Conservation (phyloP, 1,140 invertebrate species). For the Drosophila baimaii region DNA sequence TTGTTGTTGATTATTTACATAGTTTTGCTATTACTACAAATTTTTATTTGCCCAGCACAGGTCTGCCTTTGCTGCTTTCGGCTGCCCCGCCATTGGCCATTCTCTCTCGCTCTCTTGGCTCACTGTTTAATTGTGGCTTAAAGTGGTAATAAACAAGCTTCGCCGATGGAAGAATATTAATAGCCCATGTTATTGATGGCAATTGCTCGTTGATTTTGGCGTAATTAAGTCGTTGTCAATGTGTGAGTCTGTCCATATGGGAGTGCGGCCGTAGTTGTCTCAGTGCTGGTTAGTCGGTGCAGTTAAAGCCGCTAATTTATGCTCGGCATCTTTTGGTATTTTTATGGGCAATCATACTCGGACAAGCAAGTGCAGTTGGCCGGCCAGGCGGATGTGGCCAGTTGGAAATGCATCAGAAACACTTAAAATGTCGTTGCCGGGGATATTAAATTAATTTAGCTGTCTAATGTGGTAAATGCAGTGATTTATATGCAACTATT, state of each 20-base stretch:
- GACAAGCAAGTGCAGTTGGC: constrained; percentile 32
- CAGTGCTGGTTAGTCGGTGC: constrained; percentile 20
- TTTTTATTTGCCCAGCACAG: constrained; percentile 75
- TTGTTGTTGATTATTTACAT: constrained; percentile 81
- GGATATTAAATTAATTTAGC: constrained; percentile 22
- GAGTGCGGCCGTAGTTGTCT: constrained; percentile 1
- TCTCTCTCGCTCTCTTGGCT: constrained; percentile 23
- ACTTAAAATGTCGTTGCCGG: neutral
- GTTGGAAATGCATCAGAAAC: constrained; percentile 24
- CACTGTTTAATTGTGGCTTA: constrained; percentile 77
- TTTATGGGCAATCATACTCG: constrained; percentile 42
- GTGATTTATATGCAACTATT: neutral
- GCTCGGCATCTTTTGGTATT: constrained; percentile 52
- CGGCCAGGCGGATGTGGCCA: constrained; percentile 25
- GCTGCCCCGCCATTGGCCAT: constrained; percentile 28
- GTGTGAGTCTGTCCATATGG: constrained; percentile 25
- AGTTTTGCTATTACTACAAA: constrained; percentile 83
- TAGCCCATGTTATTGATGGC: constrained; percentile 83
- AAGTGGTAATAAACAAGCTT: constrained; percentile 80
- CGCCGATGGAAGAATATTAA: constrained; percentile 78
- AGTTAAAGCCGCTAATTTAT: constrained; percentile 56
- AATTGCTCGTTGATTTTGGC: constrained; percentile 84
- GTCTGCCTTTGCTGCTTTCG: constrained; percentile 20
- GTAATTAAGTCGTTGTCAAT: constrained; percentile 82
- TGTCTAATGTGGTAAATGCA: neutral